Evolutionary conservation across 1,140 invertebrate genomes (phyloP), one percentile per base, ranked within the genome.

Genomic region (Chymomyza costata): DNA sequence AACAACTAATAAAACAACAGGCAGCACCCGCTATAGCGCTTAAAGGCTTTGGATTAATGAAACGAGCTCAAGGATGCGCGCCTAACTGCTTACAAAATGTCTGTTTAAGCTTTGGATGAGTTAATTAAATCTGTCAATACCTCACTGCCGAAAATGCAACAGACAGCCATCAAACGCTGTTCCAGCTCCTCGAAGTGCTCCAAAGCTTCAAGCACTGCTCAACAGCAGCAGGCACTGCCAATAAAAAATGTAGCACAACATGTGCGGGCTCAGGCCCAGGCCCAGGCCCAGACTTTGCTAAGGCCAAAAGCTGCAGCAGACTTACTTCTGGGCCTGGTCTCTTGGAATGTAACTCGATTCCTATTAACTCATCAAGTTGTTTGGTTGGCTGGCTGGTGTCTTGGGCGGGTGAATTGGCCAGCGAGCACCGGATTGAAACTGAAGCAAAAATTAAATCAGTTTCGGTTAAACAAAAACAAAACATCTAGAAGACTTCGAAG

Each of bases 121-220:
- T 82, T 82, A 82, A 82, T 82, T 82, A 82, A 82, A 70, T 82
- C 78, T 82, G 78, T 82, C 78, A 82, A 82, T 82, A 82, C 66
- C 54, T 49, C 53, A 62, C 55, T 34, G 54, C 44, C n/a, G 8
- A 21, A 46, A 45, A 47, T 30, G 47, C 49, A 40, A 45, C 37
- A 44, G 48, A 31, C 16, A 52, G 16, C 31, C 69, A 76, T 74
- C 70, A 69, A 76, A 65, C 60, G 64, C 70, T 64, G 68, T 49
- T 59, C 65, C 65, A 58, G 59, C 60, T 68, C 69, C 69, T 73
- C 57, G 68, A 66, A 37, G 63, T 67, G 63, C 57, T 68, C 59
- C 73, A 64, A 52, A 65, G 65, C 63, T 47, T 65, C 61, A 57
- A 38, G 14, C 37, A 39, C 11, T 46, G 28, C 43, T 16, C 31